Percentiles rank a stretch among this genome's conserved stretches.
Conservation (phyloP, 2,113 vertebrate species). For the Plestiodon gilberti region DNA sequence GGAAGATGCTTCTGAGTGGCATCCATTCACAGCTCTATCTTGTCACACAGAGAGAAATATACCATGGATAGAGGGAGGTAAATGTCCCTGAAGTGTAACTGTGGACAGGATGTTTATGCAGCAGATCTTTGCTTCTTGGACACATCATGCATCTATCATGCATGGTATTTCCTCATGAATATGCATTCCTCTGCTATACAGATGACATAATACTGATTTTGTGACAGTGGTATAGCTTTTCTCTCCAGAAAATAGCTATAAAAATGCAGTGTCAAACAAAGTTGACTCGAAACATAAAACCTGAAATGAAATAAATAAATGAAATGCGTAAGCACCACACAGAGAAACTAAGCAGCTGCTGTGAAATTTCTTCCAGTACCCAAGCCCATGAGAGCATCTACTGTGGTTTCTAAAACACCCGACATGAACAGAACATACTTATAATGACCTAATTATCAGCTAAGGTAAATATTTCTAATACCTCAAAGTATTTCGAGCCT, state of each 20-base stretch:
- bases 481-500: neutral
- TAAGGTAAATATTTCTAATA: neutral
- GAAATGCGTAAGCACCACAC: neutral
- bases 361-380: neutral
- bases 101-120: conserved; percentile 6
- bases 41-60: neutral
- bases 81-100: neutral
- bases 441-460: neutral
- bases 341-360: neutral
- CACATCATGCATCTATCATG: neutral
- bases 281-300: neutral
- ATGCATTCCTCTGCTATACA: neutral
- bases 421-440: neutral
- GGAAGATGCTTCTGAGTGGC: neutral
- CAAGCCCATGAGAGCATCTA: neutral
- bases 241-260: neutral
- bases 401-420: neutral
- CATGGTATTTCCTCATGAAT: neutral
- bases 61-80: neutral
- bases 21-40: neutral
- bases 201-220: neutral
- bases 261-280: neutral
- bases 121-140: neutral
- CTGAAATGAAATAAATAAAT: neutral
- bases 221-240: neutral